These are phyloP conservation scores for Acronicta leporina DNA, from an alignment of 2,888 invertebrate species.

Conservation along the genomic window DNA sequence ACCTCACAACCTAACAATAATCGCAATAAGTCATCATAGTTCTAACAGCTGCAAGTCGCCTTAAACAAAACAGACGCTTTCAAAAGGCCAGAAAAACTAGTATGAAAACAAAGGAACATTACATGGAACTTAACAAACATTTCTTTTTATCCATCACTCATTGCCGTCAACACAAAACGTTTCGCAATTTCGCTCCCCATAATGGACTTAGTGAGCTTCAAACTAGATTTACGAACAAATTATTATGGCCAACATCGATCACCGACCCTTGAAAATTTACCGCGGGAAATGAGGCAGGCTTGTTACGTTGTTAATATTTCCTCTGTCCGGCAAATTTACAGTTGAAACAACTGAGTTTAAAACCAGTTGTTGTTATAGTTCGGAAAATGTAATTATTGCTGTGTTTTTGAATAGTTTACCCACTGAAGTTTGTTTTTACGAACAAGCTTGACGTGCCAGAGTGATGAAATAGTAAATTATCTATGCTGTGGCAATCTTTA, in stretches of 20 bases:
- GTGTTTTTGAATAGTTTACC: conserved; percentile 16
- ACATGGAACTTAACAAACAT: conserved; percentile 34
- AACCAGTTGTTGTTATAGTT: not conserved
- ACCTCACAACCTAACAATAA: no score
- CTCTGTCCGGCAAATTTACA: conserved; percentile 30
- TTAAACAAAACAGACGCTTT: conserved; percentile 24
- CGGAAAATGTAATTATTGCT: conserved; percentile 13
- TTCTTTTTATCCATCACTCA: conserved; percentile 41
- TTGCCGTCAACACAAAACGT: conserved; percentile 30
- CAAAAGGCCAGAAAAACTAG: conserved; percentile 12
- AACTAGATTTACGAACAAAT: conserved; percentile 47
- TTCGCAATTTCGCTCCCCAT: conserved; percentile 20
- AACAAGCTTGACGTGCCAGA: no score
- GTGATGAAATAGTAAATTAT: no score
- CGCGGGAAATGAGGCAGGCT: conserved; percentile 31
- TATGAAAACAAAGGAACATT: conserved; percentile 28
- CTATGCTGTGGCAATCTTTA: no score
- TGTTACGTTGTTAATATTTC: conserved; percentile 43
- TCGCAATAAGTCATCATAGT: no score
- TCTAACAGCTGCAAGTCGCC: no score
- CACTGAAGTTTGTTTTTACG: not conserved
- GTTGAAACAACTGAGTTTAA: conserved; percentile 15
- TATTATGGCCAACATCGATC: conserved; percentile 35
- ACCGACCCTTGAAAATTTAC: conserved; percentile 29
- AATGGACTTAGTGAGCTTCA: conserved; percentile 23